Evolutionary conservation across 2,113 vertebrate genomes (phyloP).

Genomic region (Alligator sinensis): DNA sequence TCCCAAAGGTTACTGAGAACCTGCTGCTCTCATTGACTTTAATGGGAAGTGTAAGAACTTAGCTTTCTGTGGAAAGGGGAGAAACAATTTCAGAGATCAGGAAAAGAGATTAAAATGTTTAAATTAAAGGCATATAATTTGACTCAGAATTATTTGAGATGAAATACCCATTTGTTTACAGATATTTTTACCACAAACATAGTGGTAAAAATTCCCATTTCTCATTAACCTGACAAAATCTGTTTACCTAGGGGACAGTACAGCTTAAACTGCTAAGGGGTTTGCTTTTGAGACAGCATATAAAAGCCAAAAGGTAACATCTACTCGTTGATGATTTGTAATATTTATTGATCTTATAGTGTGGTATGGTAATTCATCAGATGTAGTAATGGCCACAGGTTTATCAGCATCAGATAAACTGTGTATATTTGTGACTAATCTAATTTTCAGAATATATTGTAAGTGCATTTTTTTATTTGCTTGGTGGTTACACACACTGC

Average conservation of each 20-base stretch:
- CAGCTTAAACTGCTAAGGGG: background rate
- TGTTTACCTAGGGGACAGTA: background rate
- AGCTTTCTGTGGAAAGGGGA: background rate
- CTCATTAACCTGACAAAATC: background rate
- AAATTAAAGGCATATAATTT: background rate
- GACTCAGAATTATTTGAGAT: background rate
- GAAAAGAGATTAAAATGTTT: slow-evolving; percentile 13
- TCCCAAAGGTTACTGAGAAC: background rate
- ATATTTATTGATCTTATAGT: background rate
- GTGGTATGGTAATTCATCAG: background rate
- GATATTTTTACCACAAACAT: background rate
- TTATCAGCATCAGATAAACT: background rate
- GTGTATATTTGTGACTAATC: background rate
- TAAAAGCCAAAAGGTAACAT: background rate
- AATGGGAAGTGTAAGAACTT: background rate
- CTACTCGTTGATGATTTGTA: background rate
- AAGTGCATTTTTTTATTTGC: background rate
- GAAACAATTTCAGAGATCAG: background rate
- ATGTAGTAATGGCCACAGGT: background rate
- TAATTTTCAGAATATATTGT: background rate
- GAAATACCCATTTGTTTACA: slow-evolving; percentile 12
- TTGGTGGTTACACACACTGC: background rate
- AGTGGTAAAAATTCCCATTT: background rate
- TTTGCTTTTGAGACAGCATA: background rate
- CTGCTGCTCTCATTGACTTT: background rate